Evolutionary conservation across 2,888 invertebrate genomes (phyloP), one percentile per base, ranked within the genome.

Genomic region (Drosophila setosimentum): DNA sequence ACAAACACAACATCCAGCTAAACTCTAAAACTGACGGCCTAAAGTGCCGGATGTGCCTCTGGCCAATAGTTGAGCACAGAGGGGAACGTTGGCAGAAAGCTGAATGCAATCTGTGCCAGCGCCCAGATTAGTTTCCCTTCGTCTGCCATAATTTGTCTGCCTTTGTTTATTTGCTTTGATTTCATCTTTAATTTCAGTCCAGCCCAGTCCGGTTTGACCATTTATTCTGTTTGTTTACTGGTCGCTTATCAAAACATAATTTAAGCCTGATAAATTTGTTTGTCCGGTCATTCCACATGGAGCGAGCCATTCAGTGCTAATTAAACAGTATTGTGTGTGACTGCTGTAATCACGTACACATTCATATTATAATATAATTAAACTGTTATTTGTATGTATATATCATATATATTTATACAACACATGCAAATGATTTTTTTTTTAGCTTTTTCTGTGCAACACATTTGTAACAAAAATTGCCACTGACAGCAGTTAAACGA

Each of bases 201-300:
- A 68, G 48, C 54, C 45, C 16, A 42, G 24, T 16, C 45, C 24
- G 8, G 54, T 57, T 40, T 42, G 53, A 29, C 42, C 30, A 37
- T 27, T 64, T 45, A 42, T 40, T 48, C 49, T 67, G 59, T 65
- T 68, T 75, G 70, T 78, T 72, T 62, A 58, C 60, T 35, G 55
- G 45, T 51, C 54, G 65, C 74, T 68, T 86, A 83, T 82, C 82
- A 83, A 72, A 83, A 72, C 79, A 79, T 86, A 65, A 82, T 83
- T 81, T 70, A 49, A 70, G 53, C 68, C 57, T 70, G 65, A 73
- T 86, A 76, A 62, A 79, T 86, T 68, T 73, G 68, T 68, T 32
- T 63, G 55, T 72, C 68, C 68, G 76, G 50, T 57, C 76, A 67
- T 77, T 73, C 64, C 55, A 54, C 35, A 69, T 74, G 64, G 16